Evolutionary conservation across 30 jellyfish, hydroid and myxozoan species (phyloP).

Genomic region (Catostylus mosaicus): DNA sequence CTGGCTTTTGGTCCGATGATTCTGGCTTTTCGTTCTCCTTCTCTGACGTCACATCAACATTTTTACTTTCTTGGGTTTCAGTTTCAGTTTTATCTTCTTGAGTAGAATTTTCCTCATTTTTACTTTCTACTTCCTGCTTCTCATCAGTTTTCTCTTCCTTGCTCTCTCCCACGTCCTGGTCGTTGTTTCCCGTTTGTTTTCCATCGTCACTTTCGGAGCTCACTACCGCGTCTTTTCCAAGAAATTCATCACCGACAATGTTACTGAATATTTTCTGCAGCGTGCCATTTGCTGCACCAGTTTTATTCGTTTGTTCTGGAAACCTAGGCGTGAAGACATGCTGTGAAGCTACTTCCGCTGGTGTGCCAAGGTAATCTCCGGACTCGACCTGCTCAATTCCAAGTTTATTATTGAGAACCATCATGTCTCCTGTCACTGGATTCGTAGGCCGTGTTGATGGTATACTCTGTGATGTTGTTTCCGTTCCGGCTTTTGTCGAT

Average conservation of each 20-base stretch:
- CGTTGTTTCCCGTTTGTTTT: not conserved
- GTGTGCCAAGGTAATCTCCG: slow-evolving; percentile 61
- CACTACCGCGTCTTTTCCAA: slow-evolving; percentile 3
- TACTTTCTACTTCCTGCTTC: not conserved
- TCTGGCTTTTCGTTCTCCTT: not conserved
- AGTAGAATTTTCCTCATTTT: not conserved
- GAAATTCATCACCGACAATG: slow-evolving; percentile 12
- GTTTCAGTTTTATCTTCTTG: not conserved
- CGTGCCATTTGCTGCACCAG: not conserved
- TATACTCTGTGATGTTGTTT: not conserved
- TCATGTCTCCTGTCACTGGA: slow-evolving; percentile 60
- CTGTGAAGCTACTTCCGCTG: slow-evolving; percentile 34
- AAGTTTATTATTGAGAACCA: slow-evolving; percentile 35
- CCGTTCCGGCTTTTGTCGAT: not conserved
- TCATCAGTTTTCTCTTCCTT: not conserved
- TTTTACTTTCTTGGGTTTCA: not conserved
- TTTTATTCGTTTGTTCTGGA: slow-evolving; percentile 22
- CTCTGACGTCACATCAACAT: not conserved
- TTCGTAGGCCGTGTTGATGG: not conserved
- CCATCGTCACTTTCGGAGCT: not conserved
- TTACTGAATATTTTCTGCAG: slow-evolving; percentile 44
- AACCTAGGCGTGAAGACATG: slow-evolving; percentile 45
- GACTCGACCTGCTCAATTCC: slow-evolving; percentile 59
- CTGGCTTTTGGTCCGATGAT: not conserved
- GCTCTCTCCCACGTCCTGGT: not conserved